Percentiles rank a stretch among this genome's conserved stretches.
phyloP scores from a whole-genome alignment of 2,888 invertebrate genomes.

The Carabus problematicus region DNA sequence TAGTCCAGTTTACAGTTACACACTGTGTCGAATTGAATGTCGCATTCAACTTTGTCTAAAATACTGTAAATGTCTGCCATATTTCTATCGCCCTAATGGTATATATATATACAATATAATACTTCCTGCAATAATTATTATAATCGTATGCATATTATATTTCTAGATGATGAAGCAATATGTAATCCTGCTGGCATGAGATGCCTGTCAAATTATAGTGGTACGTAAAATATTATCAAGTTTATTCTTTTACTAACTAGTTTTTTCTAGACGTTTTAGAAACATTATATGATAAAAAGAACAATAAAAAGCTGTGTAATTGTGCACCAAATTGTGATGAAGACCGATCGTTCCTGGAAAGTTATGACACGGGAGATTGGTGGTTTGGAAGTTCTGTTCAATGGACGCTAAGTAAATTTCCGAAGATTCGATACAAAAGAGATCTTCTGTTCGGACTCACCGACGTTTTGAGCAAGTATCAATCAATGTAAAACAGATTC shows the following conservation, averaged over 20 bases:
- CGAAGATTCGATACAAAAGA: conserved; percentile 52
- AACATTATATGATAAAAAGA: conserved; percentile 44
- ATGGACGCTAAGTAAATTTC: conserved; percentile 51
- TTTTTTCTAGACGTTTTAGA: conserved; percentile 47
- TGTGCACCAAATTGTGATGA: conserved; percentile 52
- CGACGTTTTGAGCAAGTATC: conserved; percentile 56
- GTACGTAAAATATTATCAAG: not conserved
- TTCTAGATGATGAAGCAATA: conserved; percentile 49
- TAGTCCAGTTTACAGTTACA: conserved; percentile 54
- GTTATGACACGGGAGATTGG: conserved; percentile 48
- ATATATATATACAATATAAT: conserved; percentile 12
- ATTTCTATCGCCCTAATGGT: conserved; percentile 52
- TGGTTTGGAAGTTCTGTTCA: conserved; percentile 50
- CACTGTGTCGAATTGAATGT: conserved; percentile 56
- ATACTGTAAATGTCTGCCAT: conserved; percentile 56
- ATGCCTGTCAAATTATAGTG: conserved; percentile 18
- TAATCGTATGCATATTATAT: not conserved
- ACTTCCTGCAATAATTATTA: no score
- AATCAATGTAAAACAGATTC: no score
- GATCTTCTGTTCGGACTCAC: conserved; percentile 55
- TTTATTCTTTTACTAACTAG: not conserved
- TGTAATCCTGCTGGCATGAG: conserved; percentile 47
- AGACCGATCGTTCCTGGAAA: conserved; percentile 47
- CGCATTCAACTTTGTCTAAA: conserved; percentile 52
- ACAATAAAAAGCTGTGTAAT: conserved; percentile 47